phyloP scores from a whole-genome alignment of 92 coral and sea anemone genomes.

The Virgularia gustaviana region DNA sequence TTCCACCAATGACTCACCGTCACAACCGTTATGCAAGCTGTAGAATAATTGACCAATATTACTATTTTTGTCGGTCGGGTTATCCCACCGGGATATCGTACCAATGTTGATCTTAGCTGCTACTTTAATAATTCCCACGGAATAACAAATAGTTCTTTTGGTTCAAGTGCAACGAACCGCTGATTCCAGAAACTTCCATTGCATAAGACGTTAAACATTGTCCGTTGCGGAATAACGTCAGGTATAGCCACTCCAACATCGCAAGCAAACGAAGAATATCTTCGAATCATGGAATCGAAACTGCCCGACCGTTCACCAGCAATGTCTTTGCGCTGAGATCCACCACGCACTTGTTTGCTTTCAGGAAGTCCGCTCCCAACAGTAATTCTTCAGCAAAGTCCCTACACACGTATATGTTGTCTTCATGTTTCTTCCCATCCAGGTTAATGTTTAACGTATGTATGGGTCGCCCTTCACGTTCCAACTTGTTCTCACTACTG shows the following conservation, averaged over 20 bases:
- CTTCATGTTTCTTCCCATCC: background rate
- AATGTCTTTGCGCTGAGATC: too few relatives aligned
- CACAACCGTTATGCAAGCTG: background rate
- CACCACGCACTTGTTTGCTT: background rate
- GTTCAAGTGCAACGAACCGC: slow-evolving; percentile 24
- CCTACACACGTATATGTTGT: slow-evolving; percentile 7
- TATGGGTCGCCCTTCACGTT: slow-evolving; percentile 4
- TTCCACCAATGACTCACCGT: background rate
- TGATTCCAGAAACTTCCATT: slow-evolving; percentile 8
- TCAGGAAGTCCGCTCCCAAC: slow-evolving; percentile 15
- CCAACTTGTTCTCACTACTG: background rate
- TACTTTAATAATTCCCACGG: slow-evolving; percentile 27
- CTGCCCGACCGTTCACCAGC: background rate
- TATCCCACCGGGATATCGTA: too few relatives aligned
- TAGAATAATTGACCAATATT: slow-evolving; percentile 23
- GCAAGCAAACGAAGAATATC: slow-evolving; percentile 5
- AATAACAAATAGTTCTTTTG: slow-evolving; percentile 18
- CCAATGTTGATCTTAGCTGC: slow-evolving; percentile 32
- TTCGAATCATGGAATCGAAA: background rate
- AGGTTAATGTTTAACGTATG: background rate
- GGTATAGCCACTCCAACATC: slow-evolving; percentile 10
- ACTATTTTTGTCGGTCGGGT: slow-evolving; percentile 9
- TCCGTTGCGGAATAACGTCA: slow-evolving; percentile 16
- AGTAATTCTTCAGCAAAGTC: slow-evolving; percentile 4
- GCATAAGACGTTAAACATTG: slow-evolving; percentile 30